phyloP scores from a whole-genome alignment of 2,797 vertebrate genomes.

The Diplodus sargus region DNA sequence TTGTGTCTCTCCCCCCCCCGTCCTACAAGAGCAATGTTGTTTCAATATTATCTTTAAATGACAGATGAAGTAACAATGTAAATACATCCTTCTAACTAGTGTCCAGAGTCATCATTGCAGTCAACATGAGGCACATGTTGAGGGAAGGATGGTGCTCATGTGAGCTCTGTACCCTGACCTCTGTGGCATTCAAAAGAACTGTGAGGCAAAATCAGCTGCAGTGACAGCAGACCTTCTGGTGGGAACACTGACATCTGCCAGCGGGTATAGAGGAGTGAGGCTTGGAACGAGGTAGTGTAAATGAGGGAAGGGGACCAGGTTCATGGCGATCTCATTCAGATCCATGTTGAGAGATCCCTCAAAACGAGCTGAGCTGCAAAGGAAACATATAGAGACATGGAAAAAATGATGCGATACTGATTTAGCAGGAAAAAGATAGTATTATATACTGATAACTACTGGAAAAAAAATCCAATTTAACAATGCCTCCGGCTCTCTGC shows the following conservation, averaged over 20 bases:
- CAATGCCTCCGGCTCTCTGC: no score
- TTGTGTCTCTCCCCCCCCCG: no score
- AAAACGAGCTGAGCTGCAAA: conserved; percentile 93
- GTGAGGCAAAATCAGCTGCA: conserved; percentile 32
- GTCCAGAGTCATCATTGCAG: neutral
- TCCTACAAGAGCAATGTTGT: neutral
- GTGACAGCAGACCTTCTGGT: conserved; percentile 86
- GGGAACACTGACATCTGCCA: conserved; percentile 91
- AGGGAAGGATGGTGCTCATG: neutral
- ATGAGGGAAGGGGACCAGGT: conserved; percentile 95
- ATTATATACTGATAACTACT: no score
- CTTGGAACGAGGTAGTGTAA: conserved; percentile 97
- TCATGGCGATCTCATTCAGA: conserved; percentile 97
- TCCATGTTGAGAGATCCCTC: conserved; percentile 98
- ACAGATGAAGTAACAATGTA: neutral
- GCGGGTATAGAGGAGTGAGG: conserved; percentile 93
- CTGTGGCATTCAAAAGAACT: conserved; percentile 32
- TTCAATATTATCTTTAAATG: conserved; percentile 4
- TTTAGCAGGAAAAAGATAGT: no score
- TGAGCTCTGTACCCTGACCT: conserved; percentile 23
- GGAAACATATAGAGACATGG: neutral
- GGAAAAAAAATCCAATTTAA: no score
- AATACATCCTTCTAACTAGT: neutral
- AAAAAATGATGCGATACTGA: neutral
- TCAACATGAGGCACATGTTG: conserved; percentile 14